These are phyloP conservation scores for Dynastes tityus DNA, from an alignment of 2,888 invertebrate genomes.

Conservation along the genomic window DNA sequence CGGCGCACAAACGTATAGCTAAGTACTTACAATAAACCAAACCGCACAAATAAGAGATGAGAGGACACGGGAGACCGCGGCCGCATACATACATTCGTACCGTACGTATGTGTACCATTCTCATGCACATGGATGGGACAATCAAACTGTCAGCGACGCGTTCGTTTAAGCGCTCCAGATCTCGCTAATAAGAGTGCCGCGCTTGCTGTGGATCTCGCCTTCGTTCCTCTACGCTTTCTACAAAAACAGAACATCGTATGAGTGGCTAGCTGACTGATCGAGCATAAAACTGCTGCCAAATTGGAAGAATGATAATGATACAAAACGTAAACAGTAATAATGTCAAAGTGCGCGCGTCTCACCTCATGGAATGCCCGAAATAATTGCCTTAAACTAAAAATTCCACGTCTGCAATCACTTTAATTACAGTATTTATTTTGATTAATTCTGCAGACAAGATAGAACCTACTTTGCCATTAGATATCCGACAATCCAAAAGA, in stretches of 20 bases:
- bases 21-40: not conserved
- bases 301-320: not conserved
- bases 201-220: constrained; percentile 11
- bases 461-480: too few species aligned
- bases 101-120: constrained; percentile 20
- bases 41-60: too few species aligned
- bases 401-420: too few species aligned
- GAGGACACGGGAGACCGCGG: too few species aligned
- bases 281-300: not conserved
- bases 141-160: constrained; percentile 62
- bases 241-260: not conserved
- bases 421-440: too few species aligned
- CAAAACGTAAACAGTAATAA: not conserved
- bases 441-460: too few species aligned
- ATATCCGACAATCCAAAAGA: too few species aligned
- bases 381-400: too few species aligned
- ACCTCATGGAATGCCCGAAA: too few species aligned
- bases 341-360: not conserved
- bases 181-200: constrained; percentile 60
- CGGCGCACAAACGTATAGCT: not conserved
- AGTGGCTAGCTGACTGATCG: not conserved
- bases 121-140: constrained; percentile 63
- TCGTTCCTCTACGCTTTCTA: not conserved
- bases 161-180: constrained; percentile 60
- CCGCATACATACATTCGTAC: not conserved